Conservation (phyloP, 2,797 vertebrate species). For the Channallabes apus region DNA sequence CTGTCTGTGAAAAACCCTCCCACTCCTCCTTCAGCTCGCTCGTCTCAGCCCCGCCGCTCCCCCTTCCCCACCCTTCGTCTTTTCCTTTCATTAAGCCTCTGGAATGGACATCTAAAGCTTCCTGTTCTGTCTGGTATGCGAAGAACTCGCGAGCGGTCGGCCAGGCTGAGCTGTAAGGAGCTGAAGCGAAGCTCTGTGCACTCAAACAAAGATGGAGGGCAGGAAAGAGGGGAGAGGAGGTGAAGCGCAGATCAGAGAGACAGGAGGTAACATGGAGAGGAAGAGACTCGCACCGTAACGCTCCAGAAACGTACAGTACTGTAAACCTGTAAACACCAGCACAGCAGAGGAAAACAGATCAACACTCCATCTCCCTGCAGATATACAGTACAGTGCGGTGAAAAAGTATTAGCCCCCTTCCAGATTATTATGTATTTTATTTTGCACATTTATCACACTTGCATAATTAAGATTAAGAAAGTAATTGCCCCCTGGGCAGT, state of each 20-base stretch:
- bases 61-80: conserved; percentile 16
- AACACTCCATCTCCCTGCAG: not conserved
- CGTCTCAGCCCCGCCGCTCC: not conserved
- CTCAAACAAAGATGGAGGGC: conserved; percentile 20
- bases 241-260: conserved; percentile 15
- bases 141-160: conserved; percentile 65
- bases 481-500: too few relatives aligned
- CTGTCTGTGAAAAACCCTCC: conserved; percentile 37
- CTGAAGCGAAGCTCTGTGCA: conserved; percentile 21
- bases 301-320: not conserved
- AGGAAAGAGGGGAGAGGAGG: conserved; percentile 26
- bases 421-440: too few relatives aligned
- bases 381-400: not conserved
- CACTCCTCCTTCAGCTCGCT: conserved; percentile 21
- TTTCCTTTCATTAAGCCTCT: conserved; percentile 62
- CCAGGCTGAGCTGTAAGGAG: conserved; percentile 51
- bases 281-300: not conserved
- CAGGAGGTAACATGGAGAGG: conserved; percentile 3
- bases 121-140: conserved; percentile 74
- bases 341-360: not conserved
- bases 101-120: conserved; percentile 67
- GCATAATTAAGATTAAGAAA: too few relatives aligned
- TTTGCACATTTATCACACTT: too few relatives aligned
- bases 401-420: not conserved
- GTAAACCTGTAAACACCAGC: too few relatives aligned